Conservation (phyloP, 2,113 vertebrate species). For the Lota lota region DNA sequence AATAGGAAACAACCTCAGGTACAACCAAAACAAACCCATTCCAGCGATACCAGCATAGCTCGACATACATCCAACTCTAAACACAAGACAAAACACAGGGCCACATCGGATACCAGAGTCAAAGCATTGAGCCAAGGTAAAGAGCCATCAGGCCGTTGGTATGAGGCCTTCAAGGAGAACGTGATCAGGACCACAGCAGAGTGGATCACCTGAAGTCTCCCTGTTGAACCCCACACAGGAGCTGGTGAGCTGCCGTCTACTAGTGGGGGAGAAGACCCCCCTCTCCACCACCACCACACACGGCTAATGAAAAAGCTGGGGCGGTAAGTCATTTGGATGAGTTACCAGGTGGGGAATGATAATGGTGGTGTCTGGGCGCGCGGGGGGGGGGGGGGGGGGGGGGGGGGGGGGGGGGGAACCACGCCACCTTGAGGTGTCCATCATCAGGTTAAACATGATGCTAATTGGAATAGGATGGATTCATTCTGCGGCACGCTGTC, state of each 20-base stretch:
- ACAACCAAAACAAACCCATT: neutral
- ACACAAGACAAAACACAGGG: slow-evolving; percentile 19
- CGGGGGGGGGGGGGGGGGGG: no score
- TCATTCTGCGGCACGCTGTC: slow-evolving; percentile 95
- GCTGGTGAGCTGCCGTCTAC: slow-evolving; percentile 22
- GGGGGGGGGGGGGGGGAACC: slow-evolving; percentile 47
- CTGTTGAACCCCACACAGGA: neutral
- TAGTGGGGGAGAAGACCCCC: slow-evolving; percentile 12
- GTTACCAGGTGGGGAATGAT: slow-evolving; percentile 85
- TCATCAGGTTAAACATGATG: slow-evolving; percentile 98
- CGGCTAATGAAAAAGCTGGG: slow-evolving; percentile 85
- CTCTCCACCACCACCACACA: slow-evolving; percentile 30
- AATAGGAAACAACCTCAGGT: slow-evolving; percentile 12
- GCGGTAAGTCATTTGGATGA: slow-evolving; percentile 93
- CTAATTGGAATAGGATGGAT: slow-evolving; percentile 97
- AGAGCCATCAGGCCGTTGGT: slow-evolving; percentile 15
- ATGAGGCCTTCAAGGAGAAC: slow-evolving; percentile 20
- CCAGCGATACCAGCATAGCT: neutral
- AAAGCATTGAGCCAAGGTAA: slow-evolving; percentile 18
- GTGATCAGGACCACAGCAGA: slow-evolving; percentile 29
- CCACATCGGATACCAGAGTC: slow-evolving; percentile 10
- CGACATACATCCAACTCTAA: neutral
- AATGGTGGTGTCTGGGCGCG: slow-evolving; percentile 80
- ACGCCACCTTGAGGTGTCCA: slow-evolving; percentile 94
- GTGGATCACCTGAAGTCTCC: neutral